phyloP scores from a whole-genome alignment of 2,113 vertebrate species.

The Morone chrysops region DNA sequence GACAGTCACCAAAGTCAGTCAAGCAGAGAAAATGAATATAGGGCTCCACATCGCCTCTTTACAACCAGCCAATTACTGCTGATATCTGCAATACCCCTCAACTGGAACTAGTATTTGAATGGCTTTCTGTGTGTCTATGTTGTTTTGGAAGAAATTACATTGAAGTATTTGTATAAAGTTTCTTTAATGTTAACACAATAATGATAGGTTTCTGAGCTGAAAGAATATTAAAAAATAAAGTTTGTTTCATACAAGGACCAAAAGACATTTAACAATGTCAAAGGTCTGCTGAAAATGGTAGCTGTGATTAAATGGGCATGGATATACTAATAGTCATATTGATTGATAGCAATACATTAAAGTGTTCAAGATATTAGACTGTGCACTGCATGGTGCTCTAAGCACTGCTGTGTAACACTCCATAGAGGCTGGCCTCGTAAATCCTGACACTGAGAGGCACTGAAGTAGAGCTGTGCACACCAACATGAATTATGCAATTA shows the following conservation, averaged over 20 bases:
- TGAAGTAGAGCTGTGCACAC: neutral
- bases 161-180: too few relatives aligned
- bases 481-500: conserved; percentile 39
- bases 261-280: neutral
- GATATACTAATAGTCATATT: neutral
- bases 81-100: neutral
- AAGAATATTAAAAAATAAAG: neutral
- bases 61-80: conserved; percentile 23
- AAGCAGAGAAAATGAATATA: conserved; percentile 8
- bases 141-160: neutral
- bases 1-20: conserved; percentile 17
- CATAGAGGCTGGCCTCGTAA: conserved; percentile 29
- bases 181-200: too few relatives aligned
- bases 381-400: conserved; percentile 13
- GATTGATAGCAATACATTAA: conserved; percentile 35
- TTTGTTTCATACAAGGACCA: neutral
- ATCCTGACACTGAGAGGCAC: conserved; percentile 27
- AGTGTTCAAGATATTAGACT: conserved; percentile 5
- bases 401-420: conserved; percentile 14
- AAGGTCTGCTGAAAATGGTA: neutral
- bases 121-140: neutral
- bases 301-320: neutral
- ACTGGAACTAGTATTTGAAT: neutral
- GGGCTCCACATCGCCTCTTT: neutral
- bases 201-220: too few relatives aligned